Conservation (phyloP, 2,797 vertebrate genomes). For the Otolemur crassicaudatus region DNA sequence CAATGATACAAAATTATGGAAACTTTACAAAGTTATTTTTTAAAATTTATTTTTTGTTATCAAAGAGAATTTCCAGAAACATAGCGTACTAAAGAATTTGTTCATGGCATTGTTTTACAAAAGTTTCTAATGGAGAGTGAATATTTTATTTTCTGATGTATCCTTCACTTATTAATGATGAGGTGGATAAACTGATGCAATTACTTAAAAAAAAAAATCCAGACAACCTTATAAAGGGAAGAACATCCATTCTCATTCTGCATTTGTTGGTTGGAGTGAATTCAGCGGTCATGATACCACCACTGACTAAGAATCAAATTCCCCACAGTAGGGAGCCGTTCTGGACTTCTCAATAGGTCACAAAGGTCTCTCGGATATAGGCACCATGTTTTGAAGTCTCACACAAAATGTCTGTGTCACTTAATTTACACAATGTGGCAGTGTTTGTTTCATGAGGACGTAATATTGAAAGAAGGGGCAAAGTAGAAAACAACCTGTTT, state of each 20-base stretch:
- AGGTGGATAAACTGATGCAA: constrained; percentile 85
- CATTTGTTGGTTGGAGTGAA: constrained; percentile 84
- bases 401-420: constrained; percentile 89
- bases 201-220: constrained; percentile 82
- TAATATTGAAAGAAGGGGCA: constrained; percentile 85
- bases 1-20: constrained; percentile 61
- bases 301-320: constrained; percentile 82
- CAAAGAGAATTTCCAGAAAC: constrained; percentile 95
- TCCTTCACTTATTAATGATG: constrained; percentile 88
- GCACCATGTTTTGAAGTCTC: constrained; percentile 91
- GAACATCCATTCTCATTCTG: constrained; percentile 85
- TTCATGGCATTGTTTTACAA: constrained; percentile 88
- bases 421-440: constrained; percentile 93
- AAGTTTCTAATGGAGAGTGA: constrained; percentile 89
- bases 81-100: constrained; percentile 90
- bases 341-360: constrained; percentile 86
- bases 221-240: constrained; percentile 80
- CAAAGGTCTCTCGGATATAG: constrained; percentile 88
- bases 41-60: constrained; percentile 94
- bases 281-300: constrained; percentile 84
- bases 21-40: constrained; percentile 81
- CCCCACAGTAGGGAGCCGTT: constrained; percentile 77
- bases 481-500: constrained; percentile 87
- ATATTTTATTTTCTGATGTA: constrained; percentile 86
- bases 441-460: constrained; percentile 87